phyloP scores from a whole-genome alignment of 1,140 invertebrate species.

The Phortica variegata region DNA sequence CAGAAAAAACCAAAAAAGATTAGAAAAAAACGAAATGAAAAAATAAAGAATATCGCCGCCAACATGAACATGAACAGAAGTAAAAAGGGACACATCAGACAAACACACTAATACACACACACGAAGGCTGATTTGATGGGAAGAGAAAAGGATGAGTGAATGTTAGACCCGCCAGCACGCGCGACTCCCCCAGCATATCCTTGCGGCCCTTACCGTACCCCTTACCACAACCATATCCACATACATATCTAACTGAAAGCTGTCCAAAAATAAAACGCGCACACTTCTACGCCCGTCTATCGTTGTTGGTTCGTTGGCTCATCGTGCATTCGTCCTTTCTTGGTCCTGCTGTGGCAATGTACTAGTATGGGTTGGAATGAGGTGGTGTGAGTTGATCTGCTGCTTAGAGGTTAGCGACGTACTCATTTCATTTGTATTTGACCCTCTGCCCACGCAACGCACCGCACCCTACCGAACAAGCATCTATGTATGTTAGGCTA shows the following conservation, averaged over 20 bases:
- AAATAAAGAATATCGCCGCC: too few relatives aligned
- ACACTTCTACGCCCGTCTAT: conserved; percentile 33
- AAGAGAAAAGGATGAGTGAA: too few relatives aligned
- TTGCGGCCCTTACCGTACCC: conserved; percentile 20
- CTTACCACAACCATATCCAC: conserved; percentile 47
- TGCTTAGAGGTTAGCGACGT: neutral
- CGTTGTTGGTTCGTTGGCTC: conserved; percentile 16
- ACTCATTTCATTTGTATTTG: neutral
- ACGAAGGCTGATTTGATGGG: too few relatives aligned
- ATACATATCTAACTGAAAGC: conserved; percentile 9
- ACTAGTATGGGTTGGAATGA: conserved; percentile 11
- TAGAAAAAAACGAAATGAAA: too few relatives aligned
- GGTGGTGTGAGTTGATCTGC: neutral
- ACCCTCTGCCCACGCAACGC: neutral
- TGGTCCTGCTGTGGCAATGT: neutral
- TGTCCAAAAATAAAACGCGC: conserved; percentile 26
- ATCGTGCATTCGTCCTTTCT: neutral
- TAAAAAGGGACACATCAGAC: conserved; percentile 18
- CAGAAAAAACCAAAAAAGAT: too few relatives aligned
- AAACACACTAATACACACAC: conserved; percentile 23
- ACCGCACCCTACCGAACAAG: too few relatives aligned
- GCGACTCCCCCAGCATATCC: conserved; percentile 34
- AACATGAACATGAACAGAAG: too few relatives aligned
- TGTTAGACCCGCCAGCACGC: neutral
- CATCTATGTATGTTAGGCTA: too few relatives aligned